Percentiles rank a stretch among this genome's conserved stretches.
These are phyloP conservation scores for Hapalemur alaotrensis DNA, from an alignment of 2,797 vertebrate genomes.

Conservation along the genomic window DNA sequence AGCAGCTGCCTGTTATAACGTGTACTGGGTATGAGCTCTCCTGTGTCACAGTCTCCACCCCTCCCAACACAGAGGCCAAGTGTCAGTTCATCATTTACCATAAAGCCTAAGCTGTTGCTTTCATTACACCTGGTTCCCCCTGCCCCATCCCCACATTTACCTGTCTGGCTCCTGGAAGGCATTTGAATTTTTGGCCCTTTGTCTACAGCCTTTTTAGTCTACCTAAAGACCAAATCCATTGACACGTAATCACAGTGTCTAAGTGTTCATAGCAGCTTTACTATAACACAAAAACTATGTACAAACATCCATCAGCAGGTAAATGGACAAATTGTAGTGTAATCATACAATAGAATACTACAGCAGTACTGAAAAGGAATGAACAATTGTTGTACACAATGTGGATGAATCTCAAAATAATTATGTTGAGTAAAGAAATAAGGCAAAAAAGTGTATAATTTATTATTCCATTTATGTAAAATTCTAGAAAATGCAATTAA, in stretches of 20 bases:
- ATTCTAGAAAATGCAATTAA: neutral
- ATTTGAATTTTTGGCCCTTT: neutral
- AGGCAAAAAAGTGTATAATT: neutral
- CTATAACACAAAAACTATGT: neutral
- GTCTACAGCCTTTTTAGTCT: neutral
- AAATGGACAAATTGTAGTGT: neutral
- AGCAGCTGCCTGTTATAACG: neutral
- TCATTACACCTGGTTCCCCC: neutral
- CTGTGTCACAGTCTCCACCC: neutral
- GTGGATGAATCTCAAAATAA: slow-evolving; percentile 4
- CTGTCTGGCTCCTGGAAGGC: neutral
- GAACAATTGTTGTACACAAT: neutral
- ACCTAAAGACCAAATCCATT: neutral
- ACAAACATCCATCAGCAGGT: neutral
- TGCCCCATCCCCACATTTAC: neutral
- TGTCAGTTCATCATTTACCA: neutral
- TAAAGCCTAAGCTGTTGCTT: neutral
- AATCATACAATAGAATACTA: neutral
- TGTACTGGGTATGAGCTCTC: neutral
- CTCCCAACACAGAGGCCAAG: neutral
- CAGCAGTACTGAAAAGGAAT: neutral
- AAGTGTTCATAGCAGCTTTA: neutral
- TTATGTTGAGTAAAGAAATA: neutral
- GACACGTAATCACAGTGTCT: neutral
- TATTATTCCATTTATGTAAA: neutral